These are phyloP conservation scores for Balearica regulorum DNA, from an alignment of 2,797 vertebrate species.

Conservation along the genomic window DNA sequence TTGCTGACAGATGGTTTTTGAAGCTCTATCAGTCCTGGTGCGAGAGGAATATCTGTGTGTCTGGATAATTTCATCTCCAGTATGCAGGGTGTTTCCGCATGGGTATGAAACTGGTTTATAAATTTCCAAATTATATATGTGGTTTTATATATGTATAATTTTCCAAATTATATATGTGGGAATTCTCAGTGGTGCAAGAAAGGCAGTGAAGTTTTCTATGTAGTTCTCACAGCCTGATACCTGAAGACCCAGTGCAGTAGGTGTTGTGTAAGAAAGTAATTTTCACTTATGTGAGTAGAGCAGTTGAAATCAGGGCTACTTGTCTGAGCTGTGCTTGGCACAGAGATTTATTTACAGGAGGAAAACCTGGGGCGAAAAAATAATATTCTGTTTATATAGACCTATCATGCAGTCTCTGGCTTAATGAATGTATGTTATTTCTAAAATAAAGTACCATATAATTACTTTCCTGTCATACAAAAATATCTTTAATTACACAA, in stretches of 20 bases:
- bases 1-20: background rate
- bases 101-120: background rate
- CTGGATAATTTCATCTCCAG: background rate
- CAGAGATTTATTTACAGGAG: background rate
- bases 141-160: background rate
- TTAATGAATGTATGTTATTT: background rate
- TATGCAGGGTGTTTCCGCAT: background rate
- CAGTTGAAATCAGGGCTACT: background rate
- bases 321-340: background rate
- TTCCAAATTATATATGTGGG: background rate
- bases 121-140: background rate
- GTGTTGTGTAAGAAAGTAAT: background rate
- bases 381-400: background rate
- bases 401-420: background rate
- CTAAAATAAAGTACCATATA: background rate
- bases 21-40: background rate
- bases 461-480: background rate
- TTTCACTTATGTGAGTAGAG: background rate
- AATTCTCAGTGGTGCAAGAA: background rate
- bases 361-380: background rate
- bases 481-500: background rate
- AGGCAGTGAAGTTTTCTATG: background rate
- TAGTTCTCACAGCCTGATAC: background rate
- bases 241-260: background rate
- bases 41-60: background rate